A percentile compares a stretch with the other conserved stretches of the same genome.
Evolutionary conservation across 2,113 vertebrate species (phyloP).

Genomic region (Todiramphus saurophagus): DNA sequence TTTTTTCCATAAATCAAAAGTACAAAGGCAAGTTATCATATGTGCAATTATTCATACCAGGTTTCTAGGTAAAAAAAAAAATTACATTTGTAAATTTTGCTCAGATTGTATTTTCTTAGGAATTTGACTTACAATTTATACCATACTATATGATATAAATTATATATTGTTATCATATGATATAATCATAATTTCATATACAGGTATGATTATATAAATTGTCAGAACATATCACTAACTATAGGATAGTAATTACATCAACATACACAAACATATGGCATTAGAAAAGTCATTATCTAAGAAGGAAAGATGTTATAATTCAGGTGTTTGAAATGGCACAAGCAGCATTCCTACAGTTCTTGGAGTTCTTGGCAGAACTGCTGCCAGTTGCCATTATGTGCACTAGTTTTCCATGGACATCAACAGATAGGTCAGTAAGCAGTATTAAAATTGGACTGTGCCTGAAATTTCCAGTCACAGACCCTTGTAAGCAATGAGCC

Average conservation of each 20-base stretch:
- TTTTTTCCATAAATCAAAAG: slow-evolving; percentile 62
- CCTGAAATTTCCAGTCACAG: slow-evolving; percentile 45
- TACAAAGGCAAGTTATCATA: slow-evolving; percentile 60
- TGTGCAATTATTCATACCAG: slow-evolving; percentile 51
- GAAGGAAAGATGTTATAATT: slow-evolving; percentile 38
- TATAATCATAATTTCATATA: slow-evolving; percentile 59
- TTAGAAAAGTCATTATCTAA: slow-evolving; percentile 63
- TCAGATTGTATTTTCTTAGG: slow-evolving; percentile 23
- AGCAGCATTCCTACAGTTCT: slow-evolving; percentile 1
- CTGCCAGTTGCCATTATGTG: background rate
- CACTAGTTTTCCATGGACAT: slow-evolving; percentile 11
- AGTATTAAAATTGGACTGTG: background rate
- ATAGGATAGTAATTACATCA: slow-evolving; percentile 47
- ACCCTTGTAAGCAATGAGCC: background rate
- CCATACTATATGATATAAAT: slow-evolving; percentile 65
- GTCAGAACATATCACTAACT: slow-evolving; percentile 30
- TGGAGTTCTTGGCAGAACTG: background rate
- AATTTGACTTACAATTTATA: slow-evolving; percentile 55
- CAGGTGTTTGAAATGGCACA: slow-evolving; percentile 9
- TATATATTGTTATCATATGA: slow-evolving; percentile 35
- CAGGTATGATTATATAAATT: slow-evolving; percentile 58
- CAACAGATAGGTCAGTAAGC: background rate
- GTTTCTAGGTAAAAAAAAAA: slow-evolving; percentile 50
- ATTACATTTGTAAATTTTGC: slow-evolving; percentile 52
- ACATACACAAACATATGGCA: slow-evolving; percentile 39